phyloP scores from a whole-genome alignment of 2,888 invertebrate genomes.

The Malachius bipustulatus region DNA sequence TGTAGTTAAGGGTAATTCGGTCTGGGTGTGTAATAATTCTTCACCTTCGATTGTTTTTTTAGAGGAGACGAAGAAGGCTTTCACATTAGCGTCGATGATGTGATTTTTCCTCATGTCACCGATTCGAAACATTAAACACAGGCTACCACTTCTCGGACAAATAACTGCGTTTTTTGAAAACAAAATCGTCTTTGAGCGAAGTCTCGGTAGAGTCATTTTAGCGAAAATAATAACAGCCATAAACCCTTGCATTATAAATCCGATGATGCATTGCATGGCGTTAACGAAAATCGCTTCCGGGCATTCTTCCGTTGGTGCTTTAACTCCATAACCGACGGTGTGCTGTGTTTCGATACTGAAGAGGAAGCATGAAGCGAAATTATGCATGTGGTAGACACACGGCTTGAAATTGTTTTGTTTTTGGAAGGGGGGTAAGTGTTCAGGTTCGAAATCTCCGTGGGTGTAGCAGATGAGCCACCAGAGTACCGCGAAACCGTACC shows the following conservation, averaged over 20 bases:
- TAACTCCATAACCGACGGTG: constrained; percentile 76
- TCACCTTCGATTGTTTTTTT: constrained; percentile 67
- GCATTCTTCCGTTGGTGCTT: constrained; percentile 78
- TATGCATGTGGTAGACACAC: constrained; percentile 70
- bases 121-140: constrained; percentile 77
- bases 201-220: constrained; percentile 84
- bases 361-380: constrained; percentile 81
- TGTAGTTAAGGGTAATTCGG: constrained; percentile 45
- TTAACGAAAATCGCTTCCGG: constrained; percentile 83
- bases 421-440: constrained; percentile 40
- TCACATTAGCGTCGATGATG: constrained; percentile 75
- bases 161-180: constrained; percentile 81
- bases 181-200: constrained; percentile 78
- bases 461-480: constrained; percentile 81
- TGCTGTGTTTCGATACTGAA: constrained; percentile 92
- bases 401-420: constrained; percentile 52
- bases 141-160: constrained; percentile 65
- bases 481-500: constrained; percentile 72
- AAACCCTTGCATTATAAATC: constrained; percentile 39
- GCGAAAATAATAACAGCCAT: constrained; percentile 79
- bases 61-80: constrained; percentile 66
- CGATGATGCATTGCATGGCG: constrained; percentile 74
- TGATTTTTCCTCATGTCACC: constrained; percentile 87
- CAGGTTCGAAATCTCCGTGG: constrained; percentile 69
- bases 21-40: constrained; percentile 63